Base-by-base conservation (phyloP, 2,113 vertebrate species). In the Festucalex cinctus region DNA sequence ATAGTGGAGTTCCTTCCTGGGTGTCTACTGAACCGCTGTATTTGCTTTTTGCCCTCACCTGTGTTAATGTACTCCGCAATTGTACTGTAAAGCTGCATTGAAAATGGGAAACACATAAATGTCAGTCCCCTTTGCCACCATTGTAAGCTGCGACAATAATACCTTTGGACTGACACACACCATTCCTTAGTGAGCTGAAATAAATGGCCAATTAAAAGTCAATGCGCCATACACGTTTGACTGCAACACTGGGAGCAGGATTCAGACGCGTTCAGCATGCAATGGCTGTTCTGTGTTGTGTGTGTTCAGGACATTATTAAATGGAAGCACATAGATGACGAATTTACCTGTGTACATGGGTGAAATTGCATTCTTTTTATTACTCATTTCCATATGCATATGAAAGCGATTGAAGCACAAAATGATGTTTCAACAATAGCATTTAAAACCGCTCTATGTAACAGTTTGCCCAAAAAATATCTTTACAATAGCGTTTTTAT, bases 201-300 rank as follows among this genome's bases (percentile, higher is more conserved):
- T 75, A 77, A 86, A 79, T 68, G 75, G 65, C 61, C 68, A 74
- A 68, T 80, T 80, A 75, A 48, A 77, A 81, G 78, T 83, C 77
- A 80, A 73, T 68, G 80, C 75, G 57, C 63, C 77, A 67, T 75
- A 69, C 78, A 71, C 74, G 71, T 79, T 72, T 73, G 69, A 59
- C 70, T 74, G 56, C 66, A 71, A 17, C 44, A 37, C 59, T 70
- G 68, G 16, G 39, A 46, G 60, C 69, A 37, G 48, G 63, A 73
- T 75, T 71, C 41, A 85, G 71, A 64, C 73, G 60, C 62, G 69
- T 66, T 62, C 64, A 68, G 66, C 66, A 56, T 56, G 48, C 80
- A 71, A 43, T 62, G 71, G 69, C 48, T 53, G 62, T 71, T 59
- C 54, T 58, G 37, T 63, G 61, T 69, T 41, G 22, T 43, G 54